Evolutionary conservation across 2,888 invertebrate genomes (phyloP), one percentile per base, ranked within the genome.

Genomic region (Apodemia hepburni): DNA sequence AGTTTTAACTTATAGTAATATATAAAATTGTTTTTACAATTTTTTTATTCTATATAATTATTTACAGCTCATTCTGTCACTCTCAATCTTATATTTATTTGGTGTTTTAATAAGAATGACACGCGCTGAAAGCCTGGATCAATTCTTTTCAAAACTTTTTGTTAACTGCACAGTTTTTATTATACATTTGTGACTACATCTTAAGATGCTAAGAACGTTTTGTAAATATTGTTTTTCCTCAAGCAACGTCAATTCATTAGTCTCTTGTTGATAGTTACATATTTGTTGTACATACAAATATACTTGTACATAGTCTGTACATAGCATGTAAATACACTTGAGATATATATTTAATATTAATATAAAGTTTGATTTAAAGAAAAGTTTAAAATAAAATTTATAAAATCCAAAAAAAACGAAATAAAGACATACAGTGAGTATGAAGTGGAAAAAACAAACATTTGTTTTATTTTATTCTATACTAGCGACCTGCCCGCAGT

Each of bases 391-490:
- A 85, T 83, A 80, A 87, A 84, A 85, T 79, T 78, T 68, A 78
- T 75, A 77, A 81, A 85, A 85, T 69, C 76, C 75, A 82, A 85
- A 87, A 87, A 88, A 88, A 77, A 75, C 84, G 83, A 76, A 78
- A 76, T 73, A 88, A 87, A 88, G 75, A 87, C 87, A 88, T 90
- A 87, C 90, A 84, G 83, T 82, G 82, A 87, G 90, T 90, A 88
- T 88, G 89, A 87, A 86, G 84, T 79, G 82, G 85, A 87, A 86
- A 86, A 86, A 79, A 77, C 75, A 80, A 77, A 70, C n/a, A 75
- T 75, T 82, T 71, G 71, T 91, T 88, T 89, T 79, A 84, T 49
- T 49, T 17, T 51, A 22, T 5, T 49, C 11, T 18, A 18, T 17
- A n/a, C 15, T n/a, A n/a, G n/a, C n/a, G n/a, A n/a, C n/a, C n/a